A percentile compares a stretch with the other conserved stretches of the same genome.
Conservation (phyloP, 2,113 vertebrate species). For the Pelmatolapia mariae region DNA sequence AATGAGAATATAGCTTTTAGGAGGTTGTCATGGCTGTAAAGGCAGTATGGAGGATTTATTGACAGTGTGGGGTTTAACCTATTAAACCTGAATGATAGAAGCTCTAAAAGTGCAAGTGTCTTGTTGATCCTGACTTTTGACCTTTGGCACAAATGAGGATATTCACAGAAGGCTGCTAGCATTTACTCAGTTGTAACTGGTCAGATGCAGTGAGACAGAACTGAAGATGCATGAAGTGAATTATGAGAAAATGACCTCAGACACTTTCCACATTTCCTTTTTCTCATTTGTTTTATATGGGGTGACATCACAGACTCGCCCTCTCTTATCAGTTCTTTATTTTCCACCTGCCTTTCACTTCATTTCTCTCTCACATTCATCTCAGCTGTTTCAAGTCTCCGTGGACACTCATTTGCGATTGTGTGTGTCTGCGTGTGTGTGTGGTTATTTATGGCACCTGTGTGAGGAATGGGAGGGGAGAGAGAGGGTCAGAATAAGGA, state of each 20-base stretch:
- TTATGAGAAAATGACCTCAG: slow-evolving; percentile 51
- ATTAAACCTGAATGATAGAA: not conserved
- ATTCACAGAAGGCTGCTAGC: not conserved
- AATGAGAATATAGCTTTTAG: not conserved
- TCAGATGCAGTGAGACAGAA: not conserved
- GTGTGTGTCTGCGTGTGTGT: not conserved
- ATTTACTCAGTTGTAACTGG: not conserved
- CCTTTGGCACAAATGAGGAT: not conserved
- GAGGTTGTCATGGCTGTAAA: not conserved
- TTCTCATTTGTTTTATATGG: not conserved
- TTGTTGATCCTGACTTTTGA: not conserved
- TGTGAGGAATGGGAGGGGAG: not conserved
- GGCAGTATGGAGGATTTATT: not conserved
- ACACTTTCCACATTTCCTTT: slow-evolving; percentile 14
- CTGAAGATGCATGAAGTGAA: not conserved
- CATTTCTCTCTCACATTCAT: not conserved
- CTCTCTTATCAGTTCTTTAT: slow-evolving; percentile 43
- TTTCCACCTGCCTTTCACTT: slow-evolving; percentile 17
- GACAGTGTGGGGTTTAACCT: not conserved
- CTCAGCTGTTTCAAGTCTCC: slow-evolving; percentile 6
- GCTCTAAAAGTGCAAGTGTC: not conserved
- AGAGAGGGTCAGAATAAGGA: not conserved
- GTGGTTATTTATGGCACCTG: slow-evolving; percentile 36
- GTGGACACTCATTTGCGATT: not conserved
- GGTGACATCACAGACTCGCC: slow-evolving; percentile 48